A percentile compares a stretch with the other conserved stretches of the same genome.
phyloP scores from a whole-genome alignment of 2,113 vertebrate species.

The Emydura subglobosa region DNA sequence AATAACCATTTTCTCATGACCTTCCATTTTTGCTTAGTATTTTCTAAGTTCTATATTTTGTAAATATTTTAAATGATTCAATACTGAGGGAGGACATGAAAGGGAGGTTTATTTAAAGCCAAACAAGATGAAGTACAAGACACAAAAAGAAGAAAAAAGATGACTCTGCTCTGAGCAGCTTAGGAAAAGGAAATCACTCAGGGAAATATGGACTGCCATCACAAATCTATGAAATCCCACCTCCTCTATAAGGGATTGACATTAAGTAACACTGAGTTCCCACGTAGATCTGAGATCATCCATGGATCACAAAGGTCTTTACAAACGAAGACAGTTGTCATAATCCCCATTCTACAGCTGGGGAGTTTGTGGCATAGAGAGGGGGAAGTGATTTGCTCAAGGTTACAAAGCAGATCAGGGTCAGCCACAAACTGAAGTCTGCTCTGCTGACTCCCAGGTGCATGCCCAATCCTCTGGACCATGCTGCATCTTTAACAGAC shows the following conservation, averaged over 20 bases:
- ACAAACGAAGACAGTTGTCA: neutral
- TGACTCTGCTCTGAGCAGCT: neutral
- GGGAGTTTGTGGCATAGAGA: neutral
- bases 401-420: neutral
- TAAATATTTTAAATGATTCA: neutral
- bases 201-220: fast-evolving
- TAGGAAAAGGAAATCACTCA: neutral
- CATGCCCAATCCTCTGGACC: neutral
- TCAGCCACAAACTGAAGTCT: fast-evolving
- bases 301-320: neutral
- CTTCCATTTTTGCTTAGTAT: neutral
- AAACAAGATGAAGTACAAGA: neutral
- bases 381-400: neutral
- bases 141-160: neutral
- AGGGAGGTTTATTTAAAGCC: neutral
- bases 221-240: neutral
- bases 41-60: neutral
- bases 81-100: neutral
- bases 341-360: neutral
- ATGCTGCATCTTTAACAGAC: neutral
- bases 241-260: neutral
- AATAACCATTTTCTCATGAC: neutral
- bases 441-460: neutral
- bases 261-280: neutral
- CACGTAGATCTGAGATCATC: neutral